These are phyloP conservation scores for Geothlypis trichas DNA, from an alignment of 2,113 vertebrate genomes.

Conservation along the genomic window DNA sequence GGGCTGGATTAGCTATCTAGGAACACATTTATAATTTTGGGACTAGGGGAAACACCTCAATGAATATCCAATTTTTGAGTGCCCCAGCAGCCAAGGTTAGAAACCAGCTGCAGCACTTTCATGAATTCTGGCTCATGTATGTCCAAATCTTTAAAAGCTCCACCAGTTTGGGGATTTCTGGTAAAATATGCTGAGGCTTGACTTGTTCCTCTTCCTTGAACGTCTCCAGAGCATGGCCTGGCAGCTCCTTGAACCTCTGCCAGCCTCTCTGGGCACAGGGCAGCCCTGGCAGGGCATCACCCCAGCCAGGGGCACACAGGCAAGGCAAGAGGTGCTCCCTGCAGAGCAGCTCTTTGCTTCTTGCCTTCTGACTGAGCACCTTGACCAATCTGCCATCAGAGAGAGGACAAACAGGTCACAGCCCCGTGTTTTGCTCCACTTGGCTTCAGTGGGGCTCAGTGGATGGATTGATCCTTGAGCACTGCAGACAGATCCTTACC, in stretches of 20 bases:
- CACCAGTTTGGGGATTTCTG: not conserved
- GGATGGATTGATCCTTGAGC: not conserved
- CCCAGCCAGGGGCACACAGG: too few relatives aligned
- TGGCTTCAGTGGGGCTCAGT: not conserved
- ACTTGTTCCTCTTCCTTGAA: not conserved
- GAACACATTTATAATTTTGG: not conserved
- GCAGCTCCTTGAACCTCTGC: not conserved
- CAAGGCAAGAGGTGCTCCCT: accelerated
- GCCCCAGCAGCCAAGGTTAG: not conserved
- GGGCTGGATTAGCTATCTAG: not conserved
- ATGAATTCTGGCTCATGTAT: not conserved
- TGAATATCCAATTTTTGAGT: not conserved
- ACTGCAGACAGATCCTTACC: not conserved
- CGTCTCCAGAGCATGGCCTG: not conserved
- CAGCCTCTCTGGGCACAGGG: not conserved
- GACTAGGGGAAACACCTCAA: not conserved
- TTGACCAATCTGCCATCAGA: not conserved
- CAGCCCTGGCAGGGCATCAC: not conserved
- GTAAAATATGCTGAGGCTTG: not conserved
- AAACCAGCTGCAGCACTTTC: not conserved
- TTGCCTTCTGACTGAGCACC: not conserved
- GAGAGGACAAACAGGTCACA: not conserved
- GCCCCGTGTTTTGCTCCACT: not conserved
- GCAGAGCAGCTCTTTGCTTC: not conserved
- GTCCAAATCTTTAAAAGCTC: not conserved